Percentiles rank a stretch among this genome's conserved stretches.
These are phyloP conservation scores for Pterocles gutturalis DNA, from an alignment of 2,113 vertebrate species.

Conservation along the genomic window DNA sequence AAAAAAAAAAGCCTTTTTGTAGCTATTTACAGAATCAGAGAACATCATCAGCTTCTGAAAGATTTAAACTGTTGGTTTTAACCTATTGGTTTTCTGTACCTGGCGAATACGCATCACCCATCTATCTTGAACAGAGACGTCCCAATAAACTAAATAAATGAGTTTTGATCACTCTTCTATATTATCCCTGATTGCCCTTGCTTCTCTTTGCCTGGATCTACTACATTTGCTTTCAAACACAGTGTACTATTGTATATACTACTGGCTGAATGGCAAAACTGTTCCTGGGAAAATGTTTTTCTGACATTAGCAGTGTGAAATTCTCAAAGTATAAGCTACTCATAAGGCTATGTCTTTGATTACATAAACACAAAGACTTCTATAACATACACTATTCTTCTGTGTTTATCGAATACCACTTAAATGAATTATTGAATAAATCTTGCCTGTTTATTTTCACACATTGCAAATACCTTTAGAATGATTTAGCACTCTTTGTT, in stretches of 20 bases:
- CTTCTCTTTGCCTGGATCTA: background rate
- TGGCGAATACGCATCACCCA: background rate
- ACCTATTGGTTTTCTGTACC: background rate
- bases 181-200: background rate
- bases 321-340: background rate
- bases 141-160: background rate
- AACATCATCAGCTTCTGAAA: background rate
- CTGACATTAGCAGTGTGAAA: background rate
- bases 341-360: background rate
- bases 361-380: background rate
- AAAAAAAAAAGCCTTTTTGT: background rate
- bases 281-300: background rate
- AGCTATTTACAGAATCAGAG: slow-evolving; percentile 15
- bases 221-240: background rate
- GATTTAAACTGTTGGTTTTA: background rate
- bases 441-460: background rate
- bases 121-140: background rate
- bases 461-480: background rate
- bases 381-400: background rate
- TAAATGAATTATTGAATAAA: background rate
- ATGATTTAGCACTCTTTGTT: background rate
- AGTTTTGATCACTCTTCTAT: background rate
- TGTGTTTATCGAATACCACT: background rate
- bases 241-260: background rate
- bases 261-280: background rate